A percentile compares a stretch with the other conserved stretches of the same genome.
Evolutionary conservation across 1,140 invertebrate species (phyloP).

Genomic region (Bursaphelenchus mucronatus): DNA sequence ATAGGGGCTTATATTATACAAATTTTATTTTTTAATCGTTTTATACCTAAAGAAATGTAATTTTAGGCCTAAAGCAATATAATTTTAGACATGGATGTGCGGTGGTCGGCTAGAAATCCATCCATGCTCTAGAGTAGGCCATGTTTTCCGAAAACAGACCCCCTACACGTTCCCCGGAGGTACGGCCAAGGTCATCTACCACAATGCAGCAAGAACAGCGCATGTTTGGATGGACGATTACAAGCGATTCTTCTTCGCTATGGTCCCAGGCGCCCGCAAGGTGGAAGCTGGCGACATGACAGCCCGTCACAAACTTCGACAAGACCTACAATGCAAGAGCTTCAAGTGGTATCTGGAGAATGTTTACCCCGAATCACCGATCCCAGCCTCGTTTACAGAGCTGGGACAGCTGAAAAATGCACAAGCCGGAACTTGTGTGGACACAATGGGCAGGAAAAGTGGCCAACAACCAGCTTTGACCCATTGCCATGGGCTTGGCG

Average conservation of each 20-base stretch:
- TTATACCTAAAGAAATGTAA: background rate
- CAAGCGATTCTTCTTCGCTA: conserved; percentile 96
- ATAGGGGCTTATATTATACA: background rate
- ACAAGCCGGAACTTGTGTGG: conserved; percentile 28
- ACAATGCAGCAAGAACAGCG: conserved; percentile 47
- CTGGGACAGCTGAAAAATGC: conserved; percentile 55
- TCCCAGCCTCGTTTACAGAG: conserved; percentile 36
- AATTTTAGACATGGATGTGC: conserved; percentile 77
- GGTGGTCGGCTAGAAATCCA: conserved; percentile 88
- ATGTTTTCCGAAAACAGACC: conserved; percentile 82
- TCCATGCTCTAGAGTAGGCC: conserved; percentile 83
- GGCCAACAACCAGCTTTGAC: conserved; percentile 41
- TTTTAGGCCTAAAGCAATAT: conserved; percentile 61
- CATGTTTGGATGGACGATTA: conserved; percentile 84
- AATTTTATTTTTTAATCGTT: background rate
- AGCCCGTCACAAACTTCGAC: conserved; percentile 71
- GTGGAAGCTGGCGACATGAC: conserved; percentile 72
- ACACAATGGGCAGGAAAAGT: conserved; percentile 47
- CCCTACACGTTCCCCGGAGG: conserved; percentile 88
- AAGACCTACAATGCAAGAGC: conserved; percentile 83
- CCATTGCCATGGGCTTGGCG: conserved; percentile 46
- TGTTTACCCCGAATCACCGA: conserved; percentile 84
- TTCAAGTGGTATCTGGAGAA: conserved; percentile 97
- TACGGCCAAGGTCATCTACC: conserved; percentile 67
- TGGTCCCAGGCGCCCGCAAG: conserved; percentile 78